Conservation (phyloP, 2,888 invertebrate species). For the Itoplectis maculator region DNA sequence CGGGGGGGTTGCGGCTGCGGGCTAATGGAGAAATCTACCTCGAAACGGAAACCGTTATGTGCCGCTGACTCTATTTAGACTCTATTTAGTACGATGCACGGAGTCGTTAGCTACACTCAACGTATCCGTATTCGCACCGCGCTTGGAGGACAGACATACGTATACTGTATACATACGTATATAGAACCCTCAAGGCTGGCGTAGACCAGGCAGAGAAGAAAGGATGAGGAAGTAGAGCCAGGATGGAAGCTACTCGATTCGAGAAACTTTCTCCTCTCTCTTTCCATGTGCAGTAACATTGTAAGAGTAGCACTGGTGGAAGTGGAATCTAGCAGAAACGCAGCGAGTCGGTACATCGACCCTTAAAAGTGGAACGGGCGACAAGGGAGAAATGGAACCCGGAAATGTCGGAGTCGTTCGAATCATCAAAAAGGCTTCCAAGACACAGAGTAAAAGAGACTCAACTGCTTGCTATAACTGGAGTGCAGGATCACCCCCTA, state of each 20-base stretch:
- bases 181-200: background rate
- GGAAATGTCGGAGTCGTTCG: slow-evolving; percentile 43
- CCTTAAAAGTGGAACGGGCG: slow-evolving; percentile 19
- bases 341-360: slow-evolving; percentile 38
- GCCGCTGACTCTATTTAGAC: slow-evolving; percentile 74
- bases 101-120: slow-evolving; percentile 41
- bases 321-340: slow-evolving; percentile 19
- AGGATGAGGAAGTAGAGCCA: background rate
- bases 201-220: slow-evolving; percentile 10
- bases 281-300: background rate
- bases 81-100: slow-evolving; percentile 73
- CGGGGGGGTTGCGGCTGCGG: slow-evolving; percentile 42
- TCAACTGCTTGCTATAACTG: slow-evolving; percentile 5
- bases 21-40: slow-evolving; percentile 78
- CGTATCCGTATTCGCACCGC: slow-evolving; percentile 11
- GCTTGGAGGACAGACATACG: background rate
- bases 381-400: slow-evolving; percentile 37
- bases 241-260: slow-evolving; percentile 44
- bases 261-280: slow-evolving; percentile 41
- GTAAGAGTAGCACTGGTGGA: slow-evolving; percentile 1
- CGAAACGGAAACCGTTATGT: slow-evolving; percentile 75
- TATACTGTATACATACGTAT: background rate
- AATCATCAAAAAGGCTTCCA: slow-evolving; percentile 48
- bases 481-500: background rate
- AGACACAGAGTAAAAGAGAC: slow-evolving; percentile 30